phyloP scores from a whole-genome alignment of 2,888 invertebrate genomes.

The Lypha dubia region DNA sequence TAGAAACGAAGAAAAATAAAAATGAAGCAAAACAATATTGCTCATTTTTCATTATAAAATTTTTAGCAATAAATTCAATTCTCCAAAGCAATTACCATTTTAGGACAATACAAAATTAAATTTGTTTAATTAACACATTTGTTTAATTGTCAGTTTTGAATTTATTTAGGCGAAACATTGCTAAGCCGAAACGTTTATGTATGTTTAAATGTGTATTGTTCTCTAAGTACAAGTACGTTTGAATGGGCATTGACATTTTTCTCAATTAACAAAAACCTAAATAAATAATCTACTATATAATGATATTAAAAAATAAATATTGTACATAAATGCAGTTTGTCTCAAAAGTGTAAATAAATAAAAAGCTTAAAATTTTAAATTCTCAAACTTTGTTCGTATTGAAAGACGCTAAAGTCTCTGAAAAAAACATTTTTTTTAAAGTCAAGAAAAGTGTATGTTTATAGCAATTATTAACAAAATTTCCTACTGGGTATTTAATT shows the following conservation, averaged over 20 bases:
- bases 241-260: not conserved
- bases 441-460: not conserved
- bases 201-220: not conserved
- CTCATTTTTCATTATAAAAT: not conserved
- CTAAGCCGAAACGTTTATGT: not conserved
- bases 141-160: constrained; percentile 30
- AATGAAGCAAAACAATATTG: not conserved
- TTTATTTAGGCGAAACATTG: not conserved
- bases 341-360: not conserved
- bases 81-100: constrained; percentile 16
- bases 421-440: too few species aligned
- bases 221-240: not conserved
- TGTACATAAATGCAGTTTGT: not conserved
- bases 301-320: not conserved
- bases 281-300: not conserved
- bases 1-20: not conserved
- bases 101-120: constrained; percentile 33
- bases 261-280: not conserved
- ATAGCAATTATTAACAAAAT: not conserved
- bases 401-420: too few species aligned
- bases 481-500: not conserved
- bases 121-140: constrained; percentile 51
- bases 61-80: constrained; percentile 27
- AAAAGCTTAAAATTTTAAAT: too few species aligned
- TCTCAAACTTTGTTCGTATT: too few species aligned